Evolutionary conservation across 2,888 invertebrate genomes (phyloP).

Genomic region (Blera fallax): DNA sequence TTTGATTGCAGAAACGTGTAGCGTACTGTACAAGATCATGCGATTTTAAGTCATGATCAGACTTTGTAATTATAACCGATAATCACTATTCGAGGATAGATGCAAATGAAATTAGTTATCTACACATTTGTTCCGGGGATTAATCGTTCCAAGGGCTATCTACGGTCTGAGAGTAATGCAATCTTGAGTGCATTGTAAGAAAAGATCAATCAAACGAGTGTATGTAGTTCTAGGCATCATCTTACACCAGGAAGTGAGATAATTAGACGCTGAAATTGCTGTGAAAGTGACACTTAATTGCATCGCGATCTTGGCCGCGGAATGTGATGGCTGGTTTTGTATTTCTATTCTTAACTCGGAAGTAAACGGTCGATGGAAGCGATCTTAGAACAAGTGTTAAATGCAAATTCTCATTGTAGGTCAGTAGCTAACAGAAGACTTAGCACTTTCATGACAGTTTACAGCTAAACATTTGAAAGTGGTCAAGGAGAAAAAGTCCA

Average conservation of each 20-base stretch:
- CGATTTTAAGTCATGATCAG: neutral
- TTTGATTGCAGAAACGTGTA: neutral
- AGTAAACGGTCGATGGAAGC: neutral
- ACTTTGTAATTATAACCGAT: neutral
- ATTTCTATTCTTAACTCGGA: neutral
- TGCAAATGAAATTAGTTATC: constrained; percentile 14
- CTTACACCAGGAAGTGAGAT: neutral
- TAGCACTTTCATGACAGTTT: no score
- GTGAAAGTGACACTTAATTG: neutral
- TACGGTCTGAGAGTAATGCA: neutral
- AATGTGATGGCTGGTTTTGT: neutral
- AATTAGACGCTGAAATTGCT: neutral
- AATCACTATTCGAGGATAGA: neutral
- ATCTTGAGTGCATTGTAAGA: neutral
- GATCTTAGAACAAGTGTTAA: no score
- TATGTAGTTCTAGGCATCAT: neutral
- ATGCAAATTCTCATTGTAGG: no score
- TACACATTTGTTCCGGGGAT: neutral
- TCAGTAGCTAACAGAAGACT: no score
- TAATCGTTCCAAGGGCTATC: neutral
- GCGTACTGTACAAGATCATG: neutral
- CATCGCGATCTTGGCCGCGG: neutral
- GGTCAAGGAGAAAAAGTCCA: no score
- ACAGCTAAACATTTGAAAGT: no score
- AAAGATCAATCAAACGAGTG: neutral